Evolutionary conservation across 2,113 vertebrate species (phyloP).

Genomic region (Bufo bufo): DNA sequence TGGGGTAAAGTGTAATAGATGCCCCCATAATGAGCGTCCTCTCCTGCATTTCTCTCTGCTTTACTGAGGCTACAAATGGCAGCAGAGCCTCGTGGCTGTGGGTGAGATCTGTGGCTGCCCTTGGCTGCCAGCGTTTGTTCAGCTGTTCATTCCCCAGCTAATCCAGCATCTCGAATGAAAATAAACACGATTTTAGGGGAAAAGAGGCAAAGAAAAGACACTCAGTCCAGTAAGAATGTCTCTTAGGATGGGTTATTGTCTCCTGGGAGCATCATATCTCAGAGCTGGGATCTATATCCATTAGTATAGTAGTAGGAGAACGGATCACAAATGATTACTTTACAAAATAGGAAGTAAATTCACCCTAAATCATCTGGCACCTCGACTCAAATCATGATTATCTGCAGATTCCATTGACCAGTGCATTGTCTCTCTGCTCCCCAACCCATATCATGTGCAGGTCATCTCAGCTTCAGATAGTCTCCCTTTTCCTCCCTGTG

Average conservation of each 20-base stretch:
- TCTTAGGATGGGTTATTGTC: no score
- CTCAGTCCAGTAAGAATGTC: not conserved
- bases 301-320: no score
- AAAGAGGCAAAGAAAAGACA: slow-evolving; percentile 44
- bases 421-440: not conserved
- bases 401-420: no score
- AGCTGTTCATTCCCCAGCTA: slow-evolving; percentile 69
- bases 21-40: not conserved
- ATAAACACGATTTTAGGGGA: slow-evolving; percentile 64
- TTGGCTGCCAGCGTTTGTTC: slow-evolving; percentile 66
- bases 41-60: slow-evolving; percentile 36
- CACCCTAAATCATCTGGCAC: no score
- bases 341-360: no score
- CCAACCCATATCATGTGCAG: not conserved
- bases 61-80: slow-evolving; percentile 48
- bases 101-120: slow-evolving; percentile 57
- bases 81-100: slow-evolving; percentile 54
- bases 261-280: no score
- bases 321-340: no score
- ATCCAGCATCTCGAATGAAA: slow-evolving; percentile 69
- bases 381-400: no score
- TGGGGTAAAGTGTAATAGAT: not conserved
- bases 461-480: not conserved
- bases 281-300: not conserved
- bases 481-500: not conserved